Percentiles rank a stretch among this genome's conserved stretches.
Conservation (phyloP, 2,888 invertebrate genomes). For the Hydropsyche betteni region DNA sequence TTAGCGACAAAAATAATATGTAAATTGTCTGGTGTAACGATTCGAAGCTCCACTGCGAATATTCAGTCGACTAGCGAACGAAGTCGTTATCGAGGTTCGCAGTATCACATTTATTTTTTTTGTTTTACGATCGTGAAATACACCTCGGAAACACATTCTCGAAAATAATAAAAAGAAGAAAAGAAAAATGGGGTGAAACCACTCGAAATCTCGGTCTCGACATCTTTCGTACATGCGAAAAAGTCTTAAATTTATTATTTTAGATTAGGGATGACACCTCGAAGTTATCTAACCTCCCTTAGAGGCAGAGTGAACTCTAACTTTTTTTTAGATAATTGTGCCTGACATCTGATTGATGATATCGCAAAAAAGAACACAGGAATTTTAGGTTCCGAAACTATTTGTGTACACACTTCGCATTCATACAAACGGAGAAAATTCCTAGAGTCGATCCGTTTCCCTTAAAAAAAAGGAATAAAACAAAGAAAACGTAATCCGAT, state of each 20-base stretch:
- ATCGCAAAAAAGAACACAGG: background rate
- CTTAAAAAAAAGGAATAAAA: background rate
- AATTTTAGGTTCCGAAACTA: background rate
- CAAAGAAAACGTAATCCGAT: conserved; percentile 27
- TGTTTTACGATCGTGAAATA: too few relatives aligned
- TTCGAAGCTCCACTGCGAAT: too few relatives aligned
- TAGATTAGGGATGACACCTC: conserved; percentile 23
- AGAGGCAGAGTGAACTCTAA: conserved; percentile 9
- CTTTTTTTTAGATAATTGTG: conserved; percentile 20
- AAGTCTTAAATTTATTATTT: conserved; percentile 32
- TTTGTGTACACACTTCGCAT: background rate
- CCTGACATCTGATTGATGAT: conserved; percentile 19
- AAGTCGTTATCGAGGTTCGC: too few relatives aligned
- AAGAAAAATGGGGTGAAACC: background rate
- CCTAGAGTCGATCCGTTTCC: background rate
- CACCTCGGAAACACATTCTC: too few relatives aligned
- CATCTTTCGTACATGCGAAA: conserved; percentile 1
- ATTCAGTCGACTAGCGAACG: too few relatives aligned
- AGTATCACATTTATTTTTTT: too few relatives aligned
- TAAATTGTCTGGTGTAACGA: too few relatives aligned
- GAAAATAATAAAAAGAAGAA: background rate
- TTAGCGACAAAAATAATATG: too few relatives aligned
- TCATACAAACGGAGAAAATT: too few relatives aligned
- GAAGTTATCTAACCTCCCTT: conserved; percentile 21
- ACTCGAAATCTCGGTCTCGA: conserved; percentile 10